Conservation (phyloP, 2,113 vertebrate genomes). For the Toxotes jaculatrix region DNA sequence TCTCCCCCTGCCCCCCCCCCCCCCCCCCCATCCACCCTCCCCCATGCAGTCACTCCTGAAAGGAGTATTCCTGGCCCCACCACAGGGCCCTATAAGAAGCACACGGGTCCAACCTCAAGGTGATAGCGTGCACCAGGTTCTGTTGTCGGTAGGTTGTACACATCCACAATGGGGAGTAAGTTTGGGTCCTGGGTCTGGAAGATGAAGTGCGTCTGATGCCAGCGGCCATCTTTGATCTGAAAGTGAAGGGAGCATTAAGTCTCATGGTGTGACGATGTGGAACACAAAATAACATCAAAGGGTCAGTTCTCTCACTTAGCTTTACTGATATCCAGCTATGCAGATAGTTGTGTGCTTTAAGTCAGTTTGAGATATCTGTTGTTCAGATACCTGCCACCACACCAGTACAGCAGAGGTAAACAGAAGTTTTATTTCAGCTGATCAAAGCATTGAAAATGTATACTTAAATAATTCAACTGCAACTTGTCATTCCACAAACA, state of each 20-base stretch:
- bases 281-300: neutral
- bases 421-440: neutral
- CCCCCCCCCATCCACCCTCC: neutral
- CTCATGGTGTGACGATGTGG: neutral
- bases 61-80: neutral
- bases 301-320: neutral
- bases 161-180: slow-evolving; percentile 90
- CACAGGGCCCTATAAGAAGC: slow-evolving; percentile 89
- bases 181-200: slow-evolving; percentile 93
- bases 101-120: slow-evolving; percentile 94
- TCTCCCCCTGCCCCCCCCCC: neutral
- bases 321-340: neutral
- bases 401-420: too few species aligned
- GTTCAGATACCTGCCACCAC: too few species aligned
- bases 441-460: neutral
- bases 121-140: slow-evolving; percentile 88
- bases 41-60: slow-evolving; percentile 16
- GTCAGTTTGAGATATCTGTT: too few species aligned
- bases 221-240: slow-evolving; percentile 93
- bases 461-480: neutral
- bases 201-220: slow-evolving; percentile 92
- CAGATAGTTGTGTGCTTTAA: neutral
- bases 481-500: neutral
- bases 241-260: slow-evolving; percentile 3
- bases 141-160: slow-evolving; percentile 87